Evolutionary conservation across 2,113 vertebrate species (phyloP).

Genomic region (Ascaphus truei): DNA sequence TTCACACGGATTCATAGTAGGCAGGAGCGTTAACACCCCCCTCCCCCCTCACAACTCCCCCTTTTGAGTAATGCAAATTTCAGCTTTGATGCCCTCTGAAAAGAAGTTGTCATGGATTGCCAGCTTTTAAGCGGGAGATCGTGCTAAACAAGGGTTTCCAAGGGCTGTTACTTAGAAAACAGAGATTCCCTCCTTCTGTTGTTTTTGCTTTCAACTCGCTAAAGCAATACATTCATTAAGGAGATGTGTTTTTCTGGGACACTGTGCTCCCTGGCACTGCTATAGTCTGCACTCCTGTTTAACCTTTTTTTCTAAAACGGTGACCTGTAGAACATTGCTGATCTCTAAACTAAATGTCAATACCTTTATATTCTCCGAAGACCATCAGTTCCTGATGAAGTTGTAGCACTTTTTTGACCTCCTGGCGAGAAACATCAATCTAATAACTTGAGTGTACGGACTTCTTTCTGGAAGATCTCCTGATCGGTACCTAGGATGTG

Average conservation of each 20-base stretch:
- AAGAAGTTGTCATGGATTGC: constrained; percentile 14
- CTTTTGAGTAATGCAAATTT: neutral
- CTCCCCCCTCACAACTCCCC: neutral
- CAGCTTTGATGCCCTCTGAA: constrained; percentile 23
- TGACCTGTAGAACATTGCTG: too few species aligned
- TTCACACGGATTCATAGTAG: constrained; percentile 6
- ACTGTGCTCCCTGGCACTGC: neutral
- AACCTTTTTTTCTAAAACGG: too few species aligned
- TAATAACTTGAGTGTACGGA: too few species aligned
- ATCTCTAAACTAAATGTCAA: too few species aligned
- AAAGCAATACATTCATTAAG: constrained; percentile 15
- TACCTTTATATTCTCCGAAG: too few species aligned
- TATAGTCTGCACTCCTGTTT: neutral
- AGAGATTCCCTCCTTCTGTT: constrained; percentile 10
- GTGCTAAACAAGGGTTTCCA: constrained; percentile 9
- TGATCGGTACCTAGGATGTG: too few species aligned
- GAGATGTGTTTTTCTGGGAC: neutral
- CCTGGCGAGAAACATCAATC: too few species aligned
- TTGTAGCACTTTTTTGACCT: too few species aligned
- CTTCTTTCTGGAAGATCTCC: too few species aligned
- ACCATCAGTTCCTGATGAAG: too few species aligned
- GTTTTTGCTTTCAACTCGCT: constrained; percentile 10
- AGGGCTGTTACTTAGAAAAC: constrained; percentile 7
- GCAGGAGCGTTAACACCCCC: neutral
- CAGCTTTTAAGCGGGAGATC: constrained; percentile 12